These are phyloP conservation scores for Aleiodes leptofemur DNA, from an alignment of 2,888 invertebrate genomes.

Conservation along the genomic window DNA sequence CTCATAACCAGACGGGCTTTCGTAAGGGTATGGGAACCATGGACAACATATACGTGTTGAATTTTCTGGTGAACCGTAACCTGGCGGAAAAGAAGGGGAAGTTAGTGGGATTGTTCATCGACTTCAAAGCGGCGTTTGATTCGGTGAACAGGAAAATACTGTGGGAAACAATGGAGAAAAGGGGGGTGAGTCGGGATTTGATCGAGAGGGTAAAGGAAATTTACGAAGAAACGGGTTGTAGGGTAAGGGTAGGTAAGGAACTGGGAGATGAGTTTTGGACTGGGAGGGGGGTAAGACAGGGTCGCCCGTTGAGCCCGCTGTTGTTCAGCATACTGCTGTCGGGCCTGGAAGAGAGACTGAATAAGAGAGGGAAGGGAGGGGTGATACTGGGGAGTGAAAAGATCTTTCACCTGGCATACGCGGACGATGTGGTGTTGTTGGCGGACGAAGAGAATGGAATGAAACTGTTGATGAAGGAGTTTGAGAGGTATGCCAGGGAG, in stretches of 20 bases:
- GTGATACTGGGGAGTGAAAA: slow-evolving; percentile 31
- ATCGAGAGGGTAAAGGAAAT: slow-evolving; percentile 40
- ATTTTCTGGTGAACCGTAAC: slow-evolving; percentile 24
- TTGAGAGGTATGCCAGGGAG: slow-evolving; percentile 27
- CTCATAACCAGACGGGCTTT: slow-evolving; percentile 44
- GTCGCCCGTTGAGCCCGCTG: background rate
- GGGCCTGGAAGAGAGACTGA: slow-evolving; percentile 44
- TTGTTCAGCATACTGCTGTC: slow-evolving; percentile 36
- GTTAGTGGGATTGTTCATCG: slow-evolving; percentile 2
- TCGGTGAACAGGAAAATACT: slow-evolving; percentile 27
- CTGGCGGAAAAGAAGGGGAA: slow-evolving; percentile 10
- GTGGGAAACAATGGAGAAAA: slow-evolving; percentile 19
- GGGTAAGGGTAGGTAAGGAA: slow-evolving; percentile 31
- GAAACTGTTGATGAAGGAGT: slow-evolving; percentile 15
- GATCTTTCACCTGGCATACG: slow-evolving; percentile 48
- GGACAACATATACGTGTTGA: slow-evolving; percentile 43
- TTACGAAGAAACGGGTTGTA: slow-evolving; percentile 41
- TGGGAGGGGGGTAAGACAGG: background rate
- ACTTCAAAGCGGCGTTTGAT: slow-evolving; percentile 43
- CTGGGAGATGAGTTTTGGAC: slow-evolving; percentile 42
- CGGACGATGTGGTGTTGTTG: slow-evolving; percentile 43
- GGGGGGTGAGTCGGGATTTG: slow-evolving; percentile 26
- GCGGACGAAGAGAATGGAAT: slow-evolving; percentile 31
- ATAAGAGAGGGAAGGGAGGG: slow-evolving; percentile 37
- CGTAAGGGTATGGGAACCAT: slow-evolving; percentile 26